These are phyloP conservation scores for Argya squamiceps DNA, from an alignment of 2,797 vertebrate genomes.

Conservation along the genomic window DNA sequence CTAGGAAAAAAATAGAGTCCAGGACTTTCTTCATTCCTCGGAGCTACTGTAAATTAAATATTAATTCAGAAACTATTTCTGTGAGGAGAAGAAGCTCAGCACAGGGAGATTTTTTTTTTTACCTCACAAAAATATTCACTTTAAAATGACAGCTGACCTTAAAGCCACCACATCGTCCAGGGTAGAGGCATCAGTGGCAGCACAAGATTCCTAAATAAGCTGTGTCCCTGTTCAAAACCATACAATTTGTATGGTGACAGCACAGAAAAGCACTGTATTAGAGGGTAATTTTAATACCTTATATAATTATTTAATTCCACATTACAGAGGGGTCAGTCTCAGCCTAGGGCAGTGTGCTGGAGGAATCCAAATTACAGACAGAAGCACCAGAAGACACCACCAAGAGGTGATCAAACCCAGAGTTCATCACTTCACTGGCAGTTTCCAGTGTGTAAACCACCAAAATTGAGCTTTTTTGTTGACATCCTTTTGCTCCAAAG, in stretches of 20 bases:
- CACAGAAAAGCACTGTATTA: background rate
- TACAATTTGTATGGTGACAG: background rate
- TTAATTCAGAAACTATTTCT: background rate
- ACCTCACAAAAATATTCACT: background rate
- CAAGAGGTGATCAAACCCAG: background rate
- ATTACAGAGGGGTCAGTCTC: background rate
- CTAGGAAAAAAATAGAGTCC: background rate
- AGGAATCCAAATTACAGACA: background rate
- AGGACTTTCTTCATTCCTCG: background rate
- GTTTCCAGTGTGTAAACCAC: background rate
- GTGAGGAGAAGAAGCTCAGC: background rate
- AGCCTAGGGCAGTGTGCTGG: background rate
- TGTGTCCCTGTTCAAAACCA: background rate
- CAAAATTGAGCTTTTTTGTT: background rate
- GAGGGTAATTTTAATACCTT: background rate
- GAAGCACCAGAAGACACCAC: background rate
- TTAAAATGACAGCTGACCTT: background rate
- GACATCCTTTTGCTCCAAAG: background rate
- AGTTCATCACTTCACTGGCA: background rate
- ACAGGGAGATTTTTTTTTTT: background rate
- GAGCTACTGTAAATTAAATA: constrained; percentile 20
- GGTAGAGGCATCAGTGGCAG: background rate
- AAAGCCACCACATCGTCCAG: background rate
- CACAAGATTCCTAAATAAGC: background rate
- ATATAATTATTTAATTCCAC: background rate